Conservation (phyloP, 2,888 invertebrate genomes). For the Morinoia aosen region DNA sequence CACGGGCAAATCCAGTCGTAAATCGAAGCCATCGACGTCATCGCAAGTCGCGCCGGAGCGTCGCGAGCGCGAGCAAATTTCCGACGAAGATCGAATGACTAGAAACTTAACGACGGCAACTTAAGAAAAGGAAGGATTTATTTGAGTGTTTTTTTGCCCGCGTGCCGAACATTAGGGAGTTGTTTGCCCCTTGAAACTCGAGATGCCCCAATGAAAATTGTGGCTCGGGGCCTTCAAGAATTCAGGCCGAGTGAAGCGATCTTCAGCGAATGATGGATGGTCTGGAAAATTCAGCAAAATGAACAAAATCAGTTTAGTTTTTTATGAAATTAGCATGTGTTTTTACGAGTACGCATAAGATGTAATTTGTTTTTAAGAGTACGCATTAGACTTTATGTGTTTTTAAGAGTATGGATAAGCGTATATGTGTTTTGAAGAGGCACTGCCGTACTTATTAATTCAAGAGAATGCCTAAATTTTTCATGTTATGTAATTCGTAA, state of each 20-base stretch:
- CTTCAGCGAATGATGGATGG: conserved; percentile 10
- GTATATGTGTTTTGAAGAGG: too few relatives aligned
- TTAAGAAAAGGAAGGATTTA: conserved; percentile 15
- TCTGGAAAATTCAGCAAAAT: not conserved
- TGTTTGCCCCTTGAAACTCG: conserved; percentile 40
- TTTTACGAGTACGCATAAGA: not conserved
- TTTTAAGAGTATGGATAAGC: too few relatives aligned
- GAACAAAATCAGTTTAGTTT: not conserved
- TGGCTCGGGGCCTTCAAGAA: not conserved
- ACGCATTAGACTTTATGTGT: too few relatives aligned
- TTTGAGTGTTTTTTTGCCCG: conserved; percentile 19
- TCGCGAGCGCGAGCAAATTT: not conserved
- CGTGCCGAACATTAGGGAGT: conserved; percentile 22
- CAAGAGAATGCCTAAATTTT: too few relatives aligned
- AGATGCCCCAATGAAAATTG: conserved; percentile 21
- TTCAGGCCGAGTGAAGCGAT: not conserved
- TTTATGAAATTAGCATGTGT: not conserved
- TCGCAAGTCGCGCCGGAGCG: not conserved
- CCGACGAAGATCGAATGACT: conserved; percentile 40
- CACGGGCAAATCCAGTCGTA: not conserved
- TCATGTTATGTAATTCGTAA: too few relatives aligned
- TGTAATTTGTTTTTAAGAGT: too few relatives aligned
- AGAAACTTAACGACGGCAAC: not conserved
- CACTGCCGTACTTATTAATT: too few relatives aligned
- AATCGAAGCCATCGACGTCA: conserved; percentile 10